Percentiles rank a stretch among this genome's conserved stretches.
Evolutionary conservation across 2,113 vertebrate genomes (phyloP).

Genomic region (Australoheros scitulus): DNA sequence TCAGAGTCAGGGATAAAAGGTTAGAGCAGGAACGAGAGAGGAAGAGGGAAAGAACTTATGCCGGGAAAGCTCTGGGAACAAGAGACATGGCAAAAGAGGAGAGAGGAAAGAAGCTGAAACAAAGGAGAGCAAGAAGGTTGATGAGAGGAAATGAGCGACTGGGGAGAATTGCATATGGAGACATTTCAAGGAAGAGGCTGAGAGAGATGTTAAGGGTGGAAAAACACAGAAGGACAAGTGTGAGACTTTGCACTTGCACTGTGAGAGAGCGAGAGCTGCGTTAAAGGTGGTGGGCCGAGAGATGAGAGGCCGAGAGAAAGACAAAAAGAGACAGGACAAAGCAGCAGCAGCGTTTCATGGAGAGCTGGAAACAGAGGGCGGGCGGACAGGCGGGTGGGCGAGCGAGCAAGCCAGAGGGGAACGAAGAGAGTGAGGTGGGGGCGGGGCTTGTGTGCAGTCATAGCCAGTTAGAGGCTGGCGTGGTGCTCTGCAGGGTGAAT

Average conservation of each 20-base stretch:
- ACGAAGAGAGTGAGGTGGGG: conserved; percentile 33
- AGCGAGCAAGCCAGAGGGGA: conserved; percentile 49
- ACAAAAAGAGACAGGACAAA: conserved; percentile 18
- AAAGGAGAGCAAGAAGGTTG: conserved; percentile 18
- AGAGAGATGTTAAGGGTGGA: conserved; percentile 17
- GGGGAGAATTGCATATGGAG: conserved; percentile 21
- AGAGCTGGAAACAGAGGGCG: conserved; percentile 54
- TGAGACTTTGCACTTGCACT: conserved; percentile 55
- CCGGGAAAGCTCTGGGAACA: conserved; percentile 16
- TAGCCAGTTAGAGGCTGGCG: conserved; percentile 73
- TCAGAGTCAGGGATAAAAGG: background rate
- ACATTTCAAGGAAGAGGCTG: conserved; percentile 9
- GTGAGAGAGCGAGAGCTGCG: conserved; percentile 12
- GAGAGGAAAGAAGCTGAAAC: conserved; percentile 13
- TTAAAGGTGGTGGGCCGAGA: conserved; percentile 37
- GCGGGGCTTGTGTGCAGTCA: conserved; percentile 44
- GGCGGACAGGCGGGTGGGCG: conserved; percentile 51
- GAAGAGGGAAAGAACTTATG: background rate
- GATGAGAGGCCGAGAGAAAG: conserved; percentile 42
- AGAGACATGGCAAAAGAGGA: conserved; percentile 19
- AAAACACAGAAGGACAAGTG: conserved; percentile 42
- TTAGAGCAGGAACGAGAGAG: background rate
- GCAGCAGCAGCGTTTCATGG: conserved; percentile 19
- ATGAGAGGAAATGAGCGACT: conserved; percentile 20
- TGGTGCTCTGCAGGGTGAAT: conserved; percentile 76